Base-by-base conservation (phyloP, 1,140 invertebrate genomes). In the Caerostris extrusa region DNA sequence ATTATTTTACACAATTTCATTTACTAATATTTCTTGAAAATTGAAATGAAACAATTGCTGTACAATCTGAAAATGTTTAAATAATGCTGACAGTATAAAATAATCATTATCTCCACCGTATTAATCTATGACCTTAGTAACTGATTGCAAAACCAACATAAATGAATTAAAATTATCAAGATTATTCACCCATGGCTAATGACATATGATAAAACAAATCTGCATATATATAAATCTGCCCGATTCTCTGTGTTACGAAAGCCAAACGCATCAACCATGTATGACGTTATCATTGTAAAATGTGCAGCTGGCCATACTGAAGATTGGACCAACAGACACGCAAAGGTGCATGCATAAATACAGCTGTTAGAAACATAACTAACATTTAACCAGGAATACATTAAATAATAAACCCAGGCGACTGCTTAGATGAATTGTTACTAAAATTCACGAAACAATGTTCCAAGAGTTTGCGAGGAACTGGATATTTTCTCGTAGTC, bases 371-470 rank as follows among this genome's bases (percentile, higher is more conserved):
- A 55, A 7, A 55, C 17, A 83, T 83, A 56, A 83, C 50, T n/a
- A 56, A 83, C 53, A 83, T 83, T 83, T 83, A 57, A 56, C n/a
- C 14, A 56, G 81, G 14, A 5, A 55, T 83, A 83, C 56, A 71
- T 34, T 71, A 34, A 71, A 71, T 19, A 19, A 71, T 71, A 34
- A 34, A 34, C 12, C 10, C 69, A 10, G 8, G 50, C 34, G 8
- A 34, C 10, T 4, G 10, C 69, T 71, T 71, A 50, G 34, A 34
- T 10, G 4, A 71, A n/a, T 50, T 10, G 8, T 34, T 71, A 71
- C 2, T 8, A 34, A 71, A 71, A 34, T 34, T 34, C 34, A 34
- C 34, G 34, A 34, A 34, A 34, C 34, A 34, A 34, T 34, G 34
- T 34, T 34, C 34, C 34, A 34, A 34, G 34, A 34, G 34, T 34